phyloP scores from a whole-genome alignment of 2,888 invertebrate genomes.

The Philereme transversata region DNA sequence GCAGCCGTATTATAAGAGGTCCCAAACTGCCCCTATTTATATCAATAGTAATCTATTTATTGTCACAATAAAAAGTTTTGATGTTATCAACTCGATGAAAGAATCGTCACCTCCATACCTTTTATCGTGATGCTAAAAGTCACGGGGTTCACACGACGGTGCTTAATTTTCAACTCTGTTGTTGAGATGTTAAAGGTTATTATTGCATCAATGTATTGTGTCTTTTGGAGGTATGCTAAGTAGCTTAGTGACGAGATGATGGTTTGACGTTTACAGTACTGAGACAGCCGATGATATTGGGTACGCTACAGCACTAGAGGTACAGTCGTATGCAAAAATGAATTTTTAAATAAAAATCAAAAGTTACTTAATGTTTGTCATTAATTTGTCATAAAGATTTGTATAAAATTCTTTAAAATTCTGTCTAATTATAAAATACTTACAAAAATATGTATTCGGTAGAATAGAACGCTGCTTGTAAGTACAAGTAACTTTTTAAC shows the following conservation, averaged over 20 bases:
- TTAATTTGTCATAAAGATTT: too few relatives aligned
- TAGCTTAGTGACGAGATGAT: constrained; percentile 73
- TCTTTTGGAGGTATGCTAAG: constrained; percentile 67
- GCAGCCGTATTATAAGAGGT: constrained; percentile 74
- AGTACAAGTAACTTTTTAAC: too few relatives aligned
- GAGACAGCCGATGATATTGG: constrained; percentile 59
- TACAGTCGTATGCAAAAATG: constrained; percentile 51
- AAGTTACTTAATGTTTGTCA: too few relatives aligned
- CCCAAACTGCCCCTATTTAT: constrained; percentile 81
- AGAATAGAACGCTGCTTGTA: too few relatives aligned
- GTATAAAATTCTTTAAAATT: too few relatives aligned
- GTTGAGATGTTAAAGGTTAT: constrained; percentile 44
- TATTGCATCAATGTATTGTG: constrained; percentile 36
- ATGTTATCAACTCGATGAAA: constrained; percentile 81
- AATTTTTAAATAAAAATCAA: background rate
- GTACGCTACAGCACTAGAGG: constrained; percentile 43
- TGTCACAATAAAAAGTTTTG: constrained; percentile 81
- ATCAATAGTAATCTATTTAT: constrained; percentile 82
- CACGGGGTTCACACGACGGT: constrained; percentile 45
- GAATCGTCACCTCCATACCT: constrained; percentile 77
- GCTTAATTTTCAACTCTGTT: constrained; percentile 42
- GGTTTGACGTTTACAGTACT: constrained; percentile 73
- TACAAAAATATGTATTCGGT: too few relatives aligned
- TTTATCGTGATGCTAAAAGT: constrained; percentile 79
- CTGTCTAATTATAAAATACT: too few relatives aligned